Conservation (phyloP, 2,797 vertebrate species). For the Galaxias olidus region DNA sequence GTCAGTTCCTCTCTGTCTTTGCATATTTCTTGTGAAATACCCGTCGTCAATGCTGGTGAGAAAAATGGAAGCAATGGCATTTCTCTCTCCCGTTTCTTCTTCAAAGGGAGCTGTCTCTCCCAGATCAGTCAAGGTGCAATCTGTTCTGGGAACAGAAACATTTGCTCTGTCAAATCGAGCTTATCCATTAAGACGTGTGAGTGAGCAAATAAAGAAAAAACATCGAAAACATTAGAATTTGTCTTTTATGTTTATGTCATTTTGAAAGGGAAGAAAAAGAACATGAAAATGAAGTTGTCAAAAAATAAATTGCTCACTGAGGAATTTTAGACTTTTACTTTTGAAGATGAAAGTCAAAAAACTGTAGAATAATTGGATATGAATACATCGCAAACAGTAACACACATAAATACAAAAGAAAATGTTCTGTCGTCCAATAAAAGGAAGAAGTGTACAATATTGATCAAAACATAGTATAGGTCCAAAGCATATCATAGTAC, state of each 20-base stretch:
- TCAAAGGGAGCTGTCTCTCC: constrained; percentile 64
- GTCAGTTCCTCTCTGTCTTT: constrained; percentile 68
- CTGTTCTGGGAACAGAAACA: constrained; percentile 59
- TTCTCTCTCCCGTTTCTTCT: constrained; percentile 58
- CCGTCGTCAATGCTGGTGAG: constrained; percentile 58
- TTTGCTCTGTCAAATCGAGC: constrained; percentile 61
- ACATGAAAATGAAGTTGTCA: constrained; percentile 32
- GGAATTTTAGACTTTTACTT: no score
- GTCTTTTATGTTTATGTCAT: constrained; percentile 26
- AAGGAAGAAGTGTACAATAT: constrained; percentile 55
- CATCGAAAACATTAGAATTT: constrained; percentile 27
- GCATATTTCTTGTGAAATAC: constrained; percentile 71
- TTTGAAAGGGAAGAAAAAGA: constrained; percentile 22
- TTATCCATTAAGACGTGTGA: constrained; percentile 25
- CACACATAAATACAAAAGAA: no score
- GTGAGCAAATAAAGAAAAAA: constrained; percentile 45
- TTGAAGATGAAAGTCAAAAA: no score
- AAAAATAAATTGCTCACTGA: constrained; percentile 14
- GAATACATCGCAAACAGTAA: no score
- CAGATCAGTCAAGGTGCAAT: constrained; percentile 61
- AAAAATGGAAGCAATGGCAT: constrained; percentile 56
- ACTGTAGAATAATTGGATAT: no score
- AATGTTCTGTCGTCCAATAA: no score
- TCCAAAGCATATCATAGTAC: constrained; percentile 45
- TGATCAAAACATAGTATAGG: constrained; percentile 29